phyloP scores from a whole-genome alignment of 2,888 invertebrate species.

The Apocheima hispidaria region DNA sequence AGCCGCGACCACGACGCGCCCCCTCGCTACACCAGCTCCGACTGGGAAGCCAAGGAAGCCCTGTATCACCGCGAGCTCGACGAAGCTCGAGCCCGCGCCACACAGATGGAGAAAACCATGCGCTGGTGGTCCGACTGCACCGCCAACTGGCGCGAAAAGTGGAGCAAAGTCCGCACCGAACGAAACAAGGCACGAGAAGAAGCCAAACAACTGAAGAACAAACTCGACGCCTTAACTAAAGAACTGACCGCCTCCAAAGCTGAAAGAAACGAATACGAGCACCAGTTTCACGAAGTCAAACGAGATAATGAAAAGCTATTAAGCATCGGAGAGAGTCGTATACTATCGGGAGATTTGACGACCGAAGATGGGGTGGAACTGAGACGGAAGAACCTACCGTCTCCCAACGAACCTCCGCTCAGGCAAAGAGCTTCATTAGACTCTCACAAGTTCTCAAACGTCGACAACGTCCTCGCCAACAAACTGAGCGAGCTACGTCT shows the following conservation, averaged over 20 bases:
- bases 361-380: conserved; percentile 77
- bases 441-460: conserved; percentile 78
- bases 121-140: conserved; percentile 99
- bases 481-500: conserved; percentile 74
- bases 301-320: conserved; percentile 93
- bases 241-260: conserved; percentile 91
- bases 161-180: conserved; percentile 97
- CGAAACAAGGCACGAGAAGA: conserved; percentile 97
- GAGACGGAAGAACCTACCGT: conserved; percentile 69
- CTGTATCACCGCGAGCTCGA: conserved; percentile 92
- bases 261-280: conserved; percentile 92
- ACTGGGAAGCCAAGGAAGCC: conserved; percentile 93
- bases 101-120: conserved; percentile 99
- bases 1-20: conserved; percentile 88
- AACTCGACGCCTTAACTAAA: conserved; percentile 92
- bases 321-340: conserved; percentile 77
- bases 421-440: conserved; percentile 78
- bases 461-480: conserved; percentile 76
- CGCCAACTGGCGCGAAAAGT: conserved; percentile 98
- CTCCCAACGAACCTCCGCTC: conserved; percentile 67
- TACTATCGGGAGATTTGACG: conserved; percentile 71
- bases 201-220: conserved; percentile 92
- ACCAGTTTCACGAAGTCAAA: conserved; percentile 91
- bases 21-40: conserved; percentile 88
- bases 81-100: conserved; percentile 96